These are phyloP conservation scores for Petrocephalus microphthalmus DNA, from an alignment of 2,113 vertebrate genomes.

Conservation along the genomic window DNA sequence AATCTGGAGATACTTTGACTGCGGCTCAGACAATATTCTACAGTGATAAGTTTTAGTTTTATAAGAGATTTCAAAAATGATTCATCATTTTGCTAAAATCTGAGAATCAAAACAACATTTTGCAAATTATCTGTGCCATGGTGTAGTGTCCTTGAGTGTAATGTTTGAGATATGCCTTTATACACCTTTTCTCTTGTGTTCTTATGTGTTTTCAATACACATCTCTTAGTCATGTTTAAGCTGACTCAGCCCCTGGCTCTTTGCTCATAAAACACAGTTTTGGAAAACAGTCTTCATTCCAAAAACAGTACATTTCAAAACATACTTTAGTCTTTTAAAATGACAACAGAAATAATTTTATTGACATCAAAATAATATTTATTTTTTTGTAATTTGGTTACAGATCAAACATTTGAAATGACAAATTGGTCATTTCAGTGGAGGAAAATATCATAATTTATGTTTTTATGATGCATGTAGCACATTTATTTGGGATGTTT, in stretches of 20 bases:
- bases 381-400: not conserved
- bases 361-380: not conserved
- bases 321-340: not conserved
- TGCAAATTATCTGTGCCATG: too few relatives aligned
- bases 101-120: not conserved
- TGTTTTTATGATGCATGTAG: not conserved
- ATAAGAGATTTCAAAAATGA: not conserved
- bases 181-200: not conserved
- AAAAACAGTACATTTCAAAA: not conserved
- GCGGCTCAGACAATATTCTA: not conserved
- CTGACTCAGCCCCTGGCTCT: not conserved
- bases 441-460: not conserved
- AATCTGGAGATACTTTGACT: not conserved
- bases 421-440: not conserved
- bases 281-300: not conserved
- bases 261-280: not conserved
- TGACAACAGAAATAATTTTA: not conserved
- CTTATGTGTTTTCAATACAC: not conserved
- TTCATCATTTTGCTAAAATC: not conserved
- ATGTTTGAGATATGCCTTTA: not conserved
- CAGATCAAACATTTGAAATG: not conserved
- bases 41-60: not conserved
- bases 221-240: not conserved
- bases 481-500: not conserved
- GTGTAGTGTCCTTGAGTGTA: not conserved